Conservation (phyloP, 2,113 vertebrate genomes). For the Nannospalax galili region DNA sequence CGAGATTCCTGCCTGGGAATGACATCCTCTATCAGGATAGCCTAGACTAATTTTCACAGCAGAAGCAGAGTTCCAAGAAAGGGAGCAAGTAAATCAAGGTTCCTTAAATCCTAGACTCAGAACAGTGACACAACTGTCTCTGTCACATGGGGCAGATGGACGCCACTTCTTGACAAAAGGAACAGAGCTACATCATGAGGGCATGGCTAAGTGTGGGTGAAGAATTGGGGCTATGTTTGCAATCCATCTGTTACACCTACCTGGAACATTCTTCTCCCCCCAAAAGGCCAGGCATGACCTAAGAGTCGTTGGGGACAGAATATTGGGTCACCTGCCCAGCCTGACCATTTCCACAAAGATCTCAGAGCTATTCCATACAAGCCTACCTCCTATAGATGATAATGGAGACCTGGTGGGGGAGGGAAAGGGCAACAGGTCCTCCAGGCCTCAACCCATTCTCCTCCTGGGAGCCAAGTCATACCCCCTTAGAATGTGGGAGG, state of each 20-base stretch:
- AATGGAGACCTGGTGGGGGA: neutral
- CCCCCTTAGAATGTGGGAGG: neutral
- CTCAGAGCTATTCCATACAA: neutral
- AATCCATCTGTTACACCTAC: neutral
- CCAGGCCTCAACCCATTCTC: neutral
- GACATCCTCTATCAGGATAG: neutral
- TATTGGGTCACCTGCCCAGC: neutral
- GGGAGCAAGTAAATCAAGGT: neutral
- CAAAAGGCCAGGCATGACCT: neutral
- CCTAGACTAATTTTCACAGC: neutral
- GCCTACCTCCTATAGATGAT: neutral
- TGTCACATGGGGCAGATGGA: fast-evolving
- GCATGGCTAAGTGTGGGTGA: neutral
- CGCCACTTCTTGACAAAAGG: neutral
- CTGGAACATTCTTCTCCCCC: constrained; percentile 9
- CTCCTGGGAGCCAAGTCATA: neutral
- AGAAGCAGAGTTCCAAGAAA: neutral
- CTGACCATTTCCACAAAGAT: neutral
- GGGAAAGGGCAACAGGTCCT: neutral
- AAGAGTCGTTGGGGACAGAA: neutral
- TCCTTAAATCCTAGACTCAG: neutral
- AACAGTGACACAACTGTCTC: neutral
- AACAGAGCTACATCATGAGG: neutral
- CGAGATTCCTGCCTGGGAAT: neutral
- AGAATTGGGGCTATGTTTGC: neutral